Percentiles rank a stretch among this genome's conserved stretches.
These are phyloP conservation scores for Lathamus discolor DNA, from an alignment of 2,113 vertebrate genomes.

Conservation along the genomic window DNA sequence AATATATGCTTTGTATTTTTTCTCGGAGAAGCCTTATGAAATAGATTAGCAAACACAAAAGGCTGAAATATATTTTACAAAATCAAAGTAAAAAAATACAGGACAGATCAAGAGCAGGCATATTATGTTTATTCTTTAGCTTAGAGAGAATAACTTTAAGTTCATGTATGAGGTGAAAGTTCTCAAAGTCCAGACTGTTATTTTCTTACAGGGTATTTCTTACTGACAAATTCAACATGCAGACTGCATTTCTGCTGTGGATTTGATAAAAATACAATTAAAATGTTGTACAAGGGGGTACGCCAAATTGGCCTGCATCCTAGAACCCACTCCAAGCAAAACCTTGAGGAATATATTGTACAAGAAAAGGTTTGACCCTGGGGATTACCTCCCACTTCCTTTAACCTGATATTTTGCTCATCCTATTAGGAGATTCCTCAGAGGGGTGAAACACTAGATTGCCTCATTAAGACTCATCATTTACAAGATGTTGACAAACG, in stretches of 20 bases:
- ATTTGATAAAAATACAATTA: conserved; percentile 81
- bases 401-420: conserved; percentile 80
- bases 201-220: conserved; percentile 24
- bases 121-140: neutral
- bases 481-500: conserved; percentile 84
- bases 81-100: neutral
- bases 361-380: conserved; percentile 64
- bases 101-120: neutral
- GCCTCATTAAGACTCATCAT: conserved; percentile 83
- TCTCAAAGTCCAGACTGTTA: conserved; percentile 28
- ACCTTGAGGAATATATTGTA: conserved; percentile 74
- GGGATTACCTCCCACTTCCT: conserved; percentile 73
- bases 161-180: conserved; percentile 31
- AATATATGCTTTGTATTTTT: neutral
- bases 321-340: conserved; percentile 75
- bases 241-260: conserved; percentile 70
- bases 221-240: conserved; percentile 63
- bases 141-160: neutral
- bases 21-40: neutral
- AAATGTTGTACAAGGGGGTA: conserved; percentile 67
- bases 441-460: conserved; percentile 78
- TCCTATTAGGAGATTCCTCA: conserved; percentile 77
- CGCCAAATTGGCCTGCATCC: conserved; percentile 77
- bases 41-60: neutral
- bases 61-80: neutral